Evolutionary conservation across 1,140 invertebrate genomes (phyloP).

Genomic region (Pseudomyrmex dendroicus): DNA sequence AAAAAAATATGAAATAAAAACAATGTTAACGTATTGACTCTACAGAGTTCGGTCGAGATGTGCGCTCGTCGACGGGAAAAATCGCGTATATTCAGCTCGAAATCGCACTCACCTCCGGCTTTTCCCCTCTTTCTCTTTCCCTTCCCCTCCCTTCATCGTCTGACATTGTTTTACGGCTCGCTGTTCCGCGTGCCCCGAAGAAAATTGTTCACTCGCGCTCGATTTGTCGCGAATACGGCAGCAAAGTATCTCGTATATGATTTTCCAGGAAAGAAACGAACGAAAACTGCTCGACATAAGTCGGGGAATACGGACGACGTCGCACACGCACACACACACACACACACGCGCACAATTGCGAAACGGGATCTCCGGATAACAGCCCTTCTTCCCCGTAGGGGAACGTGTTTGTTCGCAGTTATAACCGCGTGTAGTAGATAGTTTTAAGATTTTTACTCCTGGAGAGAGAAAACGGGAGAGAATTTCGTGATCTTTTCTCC

Average conservation of each 20-base stretch:
- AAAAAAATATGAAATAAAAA: neutral
- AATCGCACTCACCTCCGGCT: neutral
- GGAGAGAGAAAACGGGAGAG: neutral
- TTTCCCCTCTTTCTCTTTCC: no score
- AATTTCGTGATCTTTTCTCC: neutral
- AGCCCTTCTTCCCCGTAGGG: neutral
- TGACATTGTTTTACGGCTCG: constrained; percentile 60
- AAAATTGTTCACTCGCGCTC: constrained; percentile 60
- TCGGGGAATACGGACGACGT: constrained; percentile 23
- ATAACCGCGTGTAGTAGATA: neutral
- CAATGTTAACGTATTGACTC: neutral
- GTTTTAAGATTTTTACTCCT: constrained; percentile 27
- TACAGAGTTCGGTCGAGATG: neutral
- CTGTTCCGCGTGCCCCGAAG: constrained; percentile 39
- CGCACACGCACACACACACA: neutral
- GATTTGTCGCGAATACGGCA: constrained; percentile 54
- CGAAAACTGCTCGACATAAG: constrained; percentile 28
- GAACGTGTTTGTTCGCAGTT: constrained; percentile 17
- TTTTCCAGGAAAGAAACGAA: constrained; percentile 29
- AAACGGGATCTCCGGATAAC: constrained; percentile 26
- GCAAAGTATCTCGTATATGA: constrained; percentile 57
- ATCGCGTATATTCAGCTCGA: constrained; percentile 18
- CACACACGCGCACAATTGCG: neutral
- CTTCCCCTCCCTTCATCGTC: neutral
- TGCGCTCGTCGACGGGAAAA: neutral